Percentiles rank a stretch among this genome's conserved stretches.
Conservation (phyloP, 2,113 vertebrate genomes). For the Climacteris rufus region DNA sequence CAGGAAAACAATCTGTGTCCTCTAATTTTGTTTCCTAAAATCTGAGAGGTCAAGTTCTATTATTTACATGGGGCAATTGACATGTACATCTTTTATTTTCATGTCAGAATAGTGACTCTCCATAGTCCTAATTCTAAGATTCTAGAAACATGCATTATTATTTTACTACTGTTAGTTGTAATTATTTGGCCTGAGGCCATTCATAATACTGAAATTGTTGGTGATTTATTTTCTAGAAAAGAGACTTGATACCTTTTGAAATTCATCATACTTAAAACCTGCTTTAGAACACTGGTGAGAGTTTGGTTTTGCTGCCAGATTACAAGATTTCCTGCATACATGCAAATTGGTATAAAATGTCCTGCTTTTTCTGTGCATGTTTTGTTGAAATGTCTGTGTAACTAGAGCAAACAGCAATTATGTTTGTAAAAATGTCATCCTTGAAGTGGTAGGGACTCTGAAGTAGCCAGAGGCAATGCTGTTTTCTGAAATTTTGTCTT, state of each 20-base stretch:
- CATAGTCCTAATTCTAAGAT: not conserved
- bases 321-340: not conserved
- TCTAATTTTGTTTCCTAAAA: not conserved
- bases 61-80: not conserved
- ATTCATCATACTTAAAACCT: not conserved
- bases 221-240: not conserved
- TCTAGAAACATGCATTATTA: not conserved
- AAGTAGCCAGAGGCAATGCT: not conserved
- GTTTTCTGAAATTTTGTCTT: not conserved
- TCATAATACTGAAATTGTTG: not conserved
- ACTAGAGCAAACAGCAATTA: not conserved
- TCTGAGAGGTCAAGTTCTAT: not conserved
- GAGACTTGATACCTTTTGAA: not conserved
- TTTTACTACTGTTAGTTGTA: not conserved
- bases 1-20: not conserved
- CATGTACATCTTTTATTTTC: not conserved
- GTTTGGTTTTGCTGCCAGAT: not conserved
- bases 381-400: not conserved
- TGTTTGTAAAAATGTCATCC: not conserved
- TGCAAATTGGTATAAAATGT: not conserved
- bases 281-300: not conserved
- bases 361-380: not conserved
- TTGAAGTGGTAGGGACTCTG: not conserved
- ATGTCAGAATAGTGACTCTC: not conserved
- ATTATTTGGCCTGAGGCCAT: not conserved